A percentile compares a stretch with the other conserved stretches of the same genome.
Evolutionary conservation across 2,797 vertebrate species (phyloP).

Genomic region (Carduelis carduelis): DNA sequence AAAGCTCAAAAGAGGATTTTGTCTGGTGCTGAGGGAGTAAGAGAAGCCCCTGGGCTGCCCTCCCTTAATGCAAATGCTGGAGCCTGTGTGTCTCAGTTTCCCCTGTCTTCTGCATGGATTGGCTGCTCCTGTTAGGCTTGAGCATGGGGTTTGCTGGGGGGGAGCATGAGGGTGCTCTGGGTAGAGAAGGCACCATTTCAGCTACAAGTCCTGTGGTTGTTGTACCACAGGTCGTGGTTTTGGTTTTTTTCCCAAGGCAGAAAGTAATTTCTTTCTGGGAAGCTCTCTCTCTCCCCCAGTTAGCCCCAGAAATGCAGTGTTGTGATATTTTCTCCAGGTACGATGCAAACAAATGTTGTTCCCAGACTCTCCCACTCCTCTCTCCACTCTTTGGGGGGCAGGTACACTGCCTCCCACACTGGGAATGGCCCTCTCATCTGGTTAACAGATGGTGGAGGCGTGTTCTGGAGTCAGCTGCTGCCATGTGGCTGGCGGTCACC

Average conservation of each 20-base stretch:
- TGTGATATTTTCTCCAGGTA: not conserved
- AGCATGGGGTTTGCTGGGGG: not conserved
- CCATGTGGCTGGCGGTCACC: accelerated
- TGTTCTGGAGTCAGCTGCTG: not conserved
- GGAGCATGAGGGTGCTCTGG: not conserved
- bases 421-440: not conserved
- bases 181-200: not conserved
- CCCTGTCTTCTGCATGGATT: accelerated
- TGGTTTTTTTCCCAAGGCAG: not conserved
- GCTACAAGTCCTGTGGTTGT: not conserved
- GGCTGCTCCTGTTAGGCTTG: accelerated
- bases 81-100: not conserved
- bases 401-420: accelerated
- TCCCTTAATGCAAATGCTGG: not conserved
- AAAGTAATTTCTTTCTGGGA: not conserved
- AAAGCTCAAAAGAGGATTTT: not conserved
- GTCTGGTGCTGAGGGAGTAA: not conserved
- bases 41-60: not conserved
- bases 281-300: accelerated
- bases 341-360: accelerated
- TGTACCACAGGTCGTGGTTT: not conserved
- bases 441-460: not conserved
- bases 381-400: accelerated
- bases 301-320: not conserved
- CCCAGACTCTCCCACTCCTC: not conserved